Evolutionary conservation across 2,888 invertebrate species (phyloP).

Genomic region (Carcina quercana): DNA sequence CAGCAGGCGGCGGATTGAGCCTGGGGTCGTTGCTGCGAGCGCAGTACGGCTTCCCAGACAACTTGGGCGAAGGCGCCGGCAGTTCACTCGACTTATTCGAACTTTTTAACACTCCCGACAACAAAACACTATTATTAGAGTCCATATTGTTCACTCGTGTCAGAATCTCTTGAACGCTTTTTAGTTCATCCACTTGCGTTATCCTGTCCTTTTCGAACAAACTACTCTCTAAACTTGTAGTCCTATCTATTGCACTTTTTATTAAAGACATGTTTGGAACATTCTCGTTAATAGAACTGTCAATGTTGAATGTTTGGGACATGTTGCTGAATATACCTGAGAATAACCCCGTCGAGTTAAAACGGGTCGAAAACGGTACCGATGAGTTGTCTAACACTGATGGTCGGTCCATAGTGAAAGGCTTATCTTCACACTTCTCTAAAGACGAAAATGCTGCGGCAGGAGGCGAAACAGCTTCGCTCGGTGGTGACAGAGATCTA

Average conservation of each 20-base stretch:
- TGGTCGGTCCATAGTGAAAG: constrained; percentile 31
- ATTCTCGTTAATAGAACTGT: constrained; percentile 48
- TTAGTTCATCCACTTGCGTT: constrained; percentile 57
- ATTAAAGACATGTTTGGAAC: constrained; percentile 65
- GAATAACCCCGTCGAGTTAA: constrained; percentile 58
- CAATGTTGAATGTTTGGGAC: constrained; percentile 44
- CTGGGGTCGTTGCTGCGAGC: constrained; percentile 51
- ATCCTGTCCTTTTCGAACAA: constrained; percentile 55
- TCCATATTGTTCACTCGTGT: constrained; percentile 70
- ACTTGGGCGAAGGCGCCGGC: constrained; percentile 26
- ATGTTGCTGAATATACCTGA: constrained; percentile 63
- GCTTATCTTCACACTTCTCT: constrained; percentile 23
- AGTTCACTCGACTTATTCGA: constrained; percentile 32
- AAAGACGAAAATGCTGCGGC: constrained; percentile 24
- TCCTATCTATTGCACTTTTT: constrained; percentile 69
- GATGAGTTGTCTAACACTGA: constrained; percentile 41
- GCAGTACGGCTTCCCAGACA: constrained; percentile 33
- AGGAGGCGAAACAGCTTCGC: too few relatives aligned
- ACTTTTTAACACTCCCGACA: constrained; percentile 60
- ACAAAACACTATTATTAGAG: constrained; percentile 64
- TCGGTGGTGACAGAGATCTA: too few relatives aligned
- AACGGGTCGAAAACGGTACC: constrained; percentile 50
- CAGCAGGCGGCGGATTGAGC: constrained; percentile 59
- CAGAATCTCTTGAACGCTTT: constrained; percentile 64
- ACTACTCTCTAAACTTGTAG: constrained; percentile 61